Percentiles rank a stretch among this genome's conserved stretches.
These are phyloP conservation scores for Leiothrix lutea DNA, from an alignment of 2,113 vertebrate genomes.

Conservation along the genomic window DNA sequence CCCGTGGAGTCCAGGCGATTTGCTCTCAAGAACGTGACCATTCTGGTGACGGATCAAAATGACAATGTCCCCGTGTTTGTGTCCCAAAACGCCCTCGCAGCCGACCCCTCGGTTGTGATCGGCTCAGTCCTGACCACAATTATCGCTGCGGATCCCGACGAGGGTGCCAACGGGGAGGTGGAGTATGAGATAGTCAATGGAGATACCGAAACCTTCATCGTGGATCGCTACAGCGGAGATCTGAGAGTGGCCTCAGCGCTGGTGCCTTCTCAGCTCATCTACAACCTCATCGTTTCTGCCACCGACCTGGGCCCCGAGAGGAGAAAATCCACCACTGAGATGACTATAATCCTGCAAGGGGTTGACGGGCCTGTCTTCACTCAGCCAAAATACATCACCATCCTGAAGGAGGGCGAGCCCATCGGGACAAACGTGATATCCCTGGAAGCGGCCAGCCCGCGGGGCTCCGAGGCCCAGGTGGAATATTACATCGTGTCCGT, in stretches of 20 bases:
- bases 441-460: conserved; percentile 86
- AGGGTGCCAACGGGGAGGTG: conserved; percentile 92
- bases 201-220: conserved; percentile 89
- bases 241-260: conserved; percentile 87
- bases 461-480: conserved; percentile 82
- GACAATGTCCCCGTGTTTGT: conserved; percentile 92
- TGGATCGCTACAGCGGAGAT: conserved; percentile 95
- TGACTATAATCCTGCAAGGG: conserved; percentile 91
- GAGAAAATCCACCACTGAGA: conserved; percentile 86
- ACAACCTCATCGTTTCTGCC: conserved; percentile 89
- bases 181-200: conserved; percentile 93
- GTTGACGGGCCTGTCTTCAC: conserved; percentile 90
- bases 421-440: conserved; percentile 93
- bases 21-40: conserved; percentile 93
- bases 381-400: conserved; percentile 94
- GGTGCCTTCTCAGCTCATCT: conserved; percentile 86
- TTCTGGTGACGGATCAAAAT: conserved; percentile 93
- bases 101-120: conserved; percentile 87
- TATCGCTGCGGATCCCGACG: conserved; percentile 90
- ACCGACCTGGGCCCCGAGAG: conserved; percentile 89
- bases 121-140: conserved; percentile 92
- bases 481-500: conserved; percentile 95
- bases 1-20: conserved; percentile 87
- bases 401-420: conserved; percentile 93
- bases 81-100: conserved; percentile 90